These are phyloP conservation scores for Podarcis cretensis DNA, from an alignment of 2,113 vertebrate species.

Conservation along the genomic window DNA sequence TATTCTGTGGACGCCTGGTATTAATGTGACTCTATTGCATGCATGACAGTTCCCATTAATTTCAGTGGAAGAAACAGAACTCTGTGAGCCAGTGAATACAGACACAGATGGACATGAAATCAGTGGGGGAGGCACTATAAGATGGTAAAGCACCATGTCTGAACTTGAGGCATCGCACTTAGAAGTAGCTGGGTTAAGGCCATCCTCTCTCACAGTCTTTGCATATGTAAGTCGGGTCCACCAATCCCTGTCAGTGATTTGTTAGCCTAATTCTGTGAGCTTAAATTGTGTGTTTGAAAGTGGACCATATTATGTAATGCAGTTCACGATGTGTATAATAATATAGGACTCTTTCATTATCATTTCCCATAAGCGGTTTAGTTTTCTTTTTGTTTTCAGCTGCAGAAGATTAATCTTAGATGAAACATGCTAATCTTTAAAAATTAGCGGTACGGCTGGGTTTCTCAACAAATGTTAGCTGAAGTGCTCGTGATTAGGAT, in stretches of 20 bases:
- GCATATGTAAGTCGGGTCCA: neutral
- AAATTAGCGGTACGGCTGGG: slow-evolving; percentile 62
- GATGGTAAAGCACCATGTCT: neutral
- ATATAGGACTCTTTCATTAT: slow-evolving; percentile 61
- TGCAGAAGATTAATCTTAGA: slow-evolving; percentile 68
- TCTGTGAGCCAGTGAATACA: neutral
- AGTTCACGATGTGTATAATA: slow-evolving; percentile 60
- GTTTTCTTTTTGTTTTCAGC: slow-evolving; percentile 70
- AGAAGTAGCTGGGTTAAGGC: neutral
- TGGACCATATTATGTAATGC: slow-evolving; percentile 52
- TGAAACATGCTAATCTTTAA: slow-evolving; percentile 74
- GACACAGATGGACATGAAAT: neutral
- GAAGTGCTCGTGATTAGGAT: slow-evolving; percentile 74
- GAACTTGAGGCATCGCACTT: neutral
- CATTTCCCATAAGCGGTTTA: slow-evolving; percentile 63
- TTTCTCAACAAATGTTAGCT: slow-evolving; percentile 66
- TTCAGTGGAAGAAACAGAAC: neutral
- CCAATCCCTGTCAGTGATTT: slow-evolving; percentile 25
- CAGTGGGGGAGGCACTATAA: neutral
- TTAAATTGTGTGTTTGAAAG: slow-evolving; percentile 36
- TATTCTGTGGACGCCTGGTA: neutral
- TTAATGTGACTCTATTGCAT: neutral
- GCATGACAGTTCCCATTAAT: neutral
- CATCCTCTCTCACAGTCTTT: neutral
- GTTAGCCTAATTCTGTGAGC: slow-evolving; percentile 39